A percentile compares a stretch with the other conserved stretches of the same genome.
Evolutionary conservation across 2,797 vertebrate genomes (phyloP).

Genomic region (Pseudochirops corinnae): DNA sequence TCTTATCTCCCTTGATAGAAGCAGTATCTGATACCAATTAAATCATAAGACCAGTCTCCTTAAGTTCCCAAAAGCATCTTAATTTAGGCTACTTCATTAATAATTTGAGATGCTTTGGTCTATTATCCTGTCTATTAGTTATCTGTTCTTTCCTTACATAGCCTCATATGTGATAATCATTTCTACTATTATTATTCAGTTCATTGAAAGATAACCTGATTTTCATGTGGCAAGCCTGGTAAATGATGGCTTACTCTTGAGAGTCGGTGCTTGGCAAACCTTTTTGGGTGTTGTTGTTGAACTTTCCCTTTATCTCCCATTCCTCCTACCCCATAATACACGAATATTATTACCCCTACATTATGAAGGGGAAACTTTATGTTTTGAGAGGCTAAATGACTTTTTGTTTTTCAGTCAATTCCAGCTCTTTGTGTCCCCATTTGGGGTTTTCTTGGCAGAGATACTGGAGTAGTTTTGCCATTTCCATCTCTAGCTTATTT

Average conservation of each 20-base stretch:
- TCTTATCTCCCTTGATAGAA: neutral
- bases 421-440: neutral
- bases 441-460: neutral
- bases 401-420: neutral
- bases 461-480: neutral
- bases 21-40: neutral
- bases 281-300: neutral
- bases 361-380: neutral
- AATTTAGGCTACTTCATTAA: neutral
- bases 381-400: neutral
- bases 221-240: neutral
- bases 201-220: neutral
- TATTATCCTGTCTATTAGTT: neutral
- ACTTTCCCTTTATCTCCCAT: neutral
- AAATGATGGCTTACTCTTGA: neutral
- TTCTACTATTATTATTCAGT: neutral
- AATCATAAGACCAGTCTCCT: neutral
- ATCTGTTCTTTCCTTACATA: neutral
- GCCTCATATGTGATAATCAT: neutral
- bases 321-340: neutral
- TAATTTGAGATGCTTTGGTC: neutral
- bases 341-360: neutral
- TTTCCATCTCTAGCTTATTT: neutral
- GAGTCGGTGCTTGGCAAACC: neutral
- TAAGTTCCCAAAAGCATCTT: neutral